Conservation (phyloP, 2,113 vertebrate genomes). For the Crypturellus undulatus region DNA sequence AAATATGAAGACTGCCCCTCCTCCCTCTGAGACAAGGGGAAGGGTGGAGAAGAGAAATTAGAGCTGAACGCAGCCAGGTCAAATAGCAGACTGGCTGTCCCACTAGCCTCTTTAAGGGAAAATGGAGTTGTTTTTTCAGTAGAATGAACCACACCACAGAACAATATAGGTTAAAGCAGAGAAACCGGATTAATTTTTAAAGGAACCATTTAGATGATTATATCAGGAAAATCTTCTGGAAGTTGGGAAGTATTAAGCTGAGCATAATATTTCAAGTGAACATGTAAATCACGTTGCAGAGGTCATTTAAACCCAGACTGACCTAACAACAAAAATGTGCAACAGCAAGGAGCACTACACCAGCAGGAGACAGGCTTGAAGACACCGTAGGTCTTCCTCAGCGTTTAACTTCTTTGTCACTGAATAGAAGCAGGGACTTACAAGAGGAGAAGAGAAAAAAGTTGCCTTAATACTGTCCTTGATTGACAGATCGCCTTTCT, state of each 20-base stretch:
- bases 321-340: slow-evolving; percentile 16
- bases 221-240: not conserved
- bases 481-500: slow-evolving; percentile 25
- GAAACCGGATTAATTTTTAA: not conserved
- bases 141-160: slow-evolving; percentile 36
- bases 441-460: not conserved
- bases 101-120: slow-evolving; percentile 64
- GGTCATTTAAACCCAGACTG: not conserved
- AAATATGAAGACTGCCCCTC: slow-evolving; percentile 68
- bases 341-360: not conserved
- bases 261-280: not conserved
- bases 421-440: not conserved
- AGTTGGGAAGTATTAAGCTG: not conserved
- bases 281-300: not conserved
- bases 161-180: slow-evolving; percentile 20
- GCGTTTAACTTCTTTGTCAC: slow-evolving; percentile 1
- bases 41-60: slow-evolving; percentile 63
- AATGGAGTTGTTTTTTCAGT: slow-evolving; percentile 65
- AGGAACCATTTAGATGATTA: not conserved
- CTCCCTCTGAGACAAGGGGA: slow-evolving; percentile 41
- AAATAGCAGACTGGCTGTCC: slow-evolving; percentile 67
- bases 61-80: slow-evolving; percentile 64
- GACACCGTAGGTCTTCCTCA: slow-evolving; percentile 33
- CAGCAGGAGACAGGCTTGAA: slow-evolving; percentile 17
- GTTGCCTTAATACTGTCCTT: not conserved